Conservation (phyloP, 2,888 invertebrate genomes). For the Eupithecia subumbrata region DNA sequence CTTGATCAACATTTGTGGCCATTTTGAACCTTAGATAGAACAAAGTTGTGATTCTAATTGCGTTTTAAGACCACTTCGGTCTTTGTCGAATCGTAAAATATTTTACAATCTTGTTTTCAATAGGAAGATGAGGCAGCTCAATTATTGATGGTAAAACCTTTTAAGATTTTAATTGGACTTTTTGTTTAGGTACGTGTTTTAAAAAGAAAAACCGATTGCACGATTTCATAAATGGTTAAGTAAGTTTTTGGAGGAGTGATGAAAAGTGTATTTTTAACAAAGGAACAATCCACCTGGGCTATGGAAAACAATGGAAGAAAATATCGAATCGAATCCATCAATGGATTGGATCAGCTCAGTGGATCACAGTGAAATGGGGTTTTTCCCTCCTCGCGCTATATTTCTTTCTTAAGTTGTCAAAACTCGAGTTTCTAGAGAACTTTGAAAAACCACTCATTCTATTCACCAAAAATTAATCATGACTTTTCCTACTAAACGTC, state of each 20-base stretch:
- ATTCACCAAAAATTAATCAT: too few relatives aligned
- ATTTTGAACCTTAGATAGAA: neutral
- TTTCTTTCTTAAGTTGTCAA: too few relatives aligned
- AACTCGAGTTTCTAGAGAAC: too few relatives aligned
- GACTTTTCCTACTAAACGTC: too few relatives aligned
- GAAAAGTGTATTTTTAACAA: neutral
- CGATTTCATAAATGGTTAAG: neutral
- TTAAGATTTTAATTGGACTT: slow-evolving; percentile 9
- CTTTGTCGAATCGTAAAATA: neutral
- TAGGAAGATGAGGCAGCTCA: slow-evolving; percentile 21
- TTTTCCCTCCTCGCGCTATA: too few relatives aligned
- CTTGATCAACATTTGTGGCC: neutral
- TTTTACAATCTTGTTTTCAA: slow-evolving; percentile 20
- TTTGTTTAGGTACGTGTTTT: neutral
- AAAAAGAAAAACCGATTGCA: neutral
- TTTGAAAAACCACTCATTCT: too few relatives aligned
- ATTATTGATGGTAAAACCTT: slow-evolving; percentile 23
- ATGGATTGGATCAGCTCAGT: too few relatives aligned
- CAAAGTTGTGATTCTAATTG: neutral
- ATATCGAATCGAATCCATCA: too few relatives aligned
- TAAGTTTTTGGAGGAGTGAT: neutral
- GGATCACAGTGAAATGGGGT: too few relatives aligned
- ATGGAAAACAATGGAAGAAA: too few relatives aligned
- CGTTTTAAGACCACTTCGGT: neutral
- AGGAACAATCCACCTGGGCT: neutral